phyloP scores from a whole-genome alignment of 2,888 invertebrate genomes.

The Zootermopsis nevadensis region DNA sequence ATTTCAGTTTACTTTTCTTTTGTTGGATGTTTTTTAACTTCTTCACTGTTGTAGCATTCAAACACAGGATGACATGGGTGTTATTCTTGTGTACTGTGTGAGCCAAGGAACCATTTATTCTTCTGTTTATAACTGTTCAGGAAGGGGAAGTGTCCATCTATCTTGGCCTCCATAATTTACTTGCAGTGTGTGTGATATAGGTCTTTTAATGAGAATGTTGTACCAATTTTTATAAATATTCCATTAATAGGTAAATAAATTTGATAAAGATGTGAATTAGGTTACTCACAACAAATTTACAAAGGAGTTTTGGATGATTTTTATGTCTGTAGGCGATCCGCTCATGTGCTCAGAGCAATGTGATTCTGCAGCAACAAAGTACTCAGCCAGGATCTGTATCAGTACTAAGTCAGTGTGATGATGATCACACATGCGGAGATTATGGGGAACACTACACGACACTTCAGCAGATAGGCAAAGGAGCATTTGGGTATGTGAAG shows the following conservation, averaged over 20 bases:
- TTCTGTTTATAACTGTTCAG: too few species aligned
- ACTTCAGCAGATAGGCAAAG: conserved; percentile 76
- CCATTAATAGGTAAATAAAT: background rate
- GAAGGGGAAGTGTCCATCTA: too few species aligned
- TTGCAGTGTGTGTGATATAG: background rate
- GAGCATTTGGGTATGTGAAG: conserved; percentile 79
- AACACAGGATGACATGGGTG: too few species aligned
- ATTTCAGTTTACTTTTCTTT: too few species aligned
- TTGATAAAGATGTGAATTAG: background rate
- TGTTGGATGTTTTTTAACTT: too few species aligned
- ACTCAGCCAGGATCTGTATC: conserved; percentile 68
- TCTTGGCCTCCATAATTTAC: too few species aligned
- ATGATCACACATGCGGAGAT: conserved; percentile 68
- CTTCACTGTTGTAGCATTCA: too few species aligned
- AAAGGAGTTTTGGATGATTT: too few species aligned
- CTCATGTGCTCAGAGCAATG: conserved; percentile 48
- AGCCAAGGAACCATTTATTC: too few species aligned
- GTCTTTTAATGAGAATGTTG: background rate
- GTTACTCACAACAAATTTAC: too few species aligned
- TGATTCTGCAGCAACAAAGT: conserved; percentile 28
- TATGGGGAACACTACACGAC: conserved; percentile 71
- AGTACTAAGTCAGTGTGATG: conserved; percentile 68
- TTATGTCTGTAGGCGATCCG: conserved; percentile 48
- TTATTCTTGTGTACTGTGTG: too few species aligned
- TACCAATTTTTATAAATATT: background rate